Evolutionary conservation across 1,140 invertebrate species (phyloP).

Genomic region (Oreohelix idahoensis): DNA sequence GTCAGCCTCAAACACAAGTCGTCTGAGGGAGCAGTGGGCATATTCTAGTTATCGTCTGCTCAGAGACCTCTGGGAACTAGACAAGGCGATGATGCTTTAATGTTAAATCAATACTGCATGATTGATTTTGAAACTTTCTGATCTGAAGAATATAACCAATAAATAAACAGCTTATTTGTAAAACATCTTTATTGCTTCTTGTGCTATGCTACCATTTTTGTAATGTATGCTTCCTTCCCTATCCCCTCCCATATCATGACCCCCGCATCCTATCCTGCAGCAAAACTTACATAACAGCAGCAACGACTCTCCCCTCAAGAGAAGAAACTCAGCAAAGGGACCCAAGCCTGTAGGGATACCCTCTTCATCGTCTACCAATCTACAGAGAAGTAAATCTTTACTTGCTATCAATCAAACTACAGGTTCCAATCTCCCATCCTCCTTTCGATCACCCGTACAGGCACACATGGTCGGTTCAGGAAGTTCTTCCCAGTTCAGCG

Average conservation of each 20-base stretch:
- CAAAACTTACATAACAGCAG: constrained; percentile 44
- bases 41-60: no score
- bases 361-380: constrained; percentile 25
- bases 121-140: no score
- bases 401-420: constrained; percentile 26
- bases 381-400: constrained; percentile 45
- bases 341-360: neutral
- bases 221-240: no score
- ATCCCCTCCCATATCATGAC: neutral
- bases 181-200: no score
- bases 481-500: neutral
- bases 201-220: no score
- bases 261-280: constrained; percentile 23
- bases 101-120: no score
- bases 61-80: no score
- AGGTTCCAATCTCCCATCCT: neutral
- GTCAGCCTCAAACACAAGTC: no score
- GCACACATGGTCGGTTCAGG: neutral
- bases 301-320: neutral
- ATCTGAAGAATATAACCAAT: no score
- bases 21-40: no score
- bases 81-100: no score
- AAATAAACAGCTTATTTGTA: no score
- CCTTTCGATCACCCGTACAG: neutral
- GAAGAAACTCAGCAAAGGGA: constrained; percentile 38